Evolutionary conservation across 1,140 invertebrate species (phyloP).

Genomic region (Listronotus oregonensis): DNA sequence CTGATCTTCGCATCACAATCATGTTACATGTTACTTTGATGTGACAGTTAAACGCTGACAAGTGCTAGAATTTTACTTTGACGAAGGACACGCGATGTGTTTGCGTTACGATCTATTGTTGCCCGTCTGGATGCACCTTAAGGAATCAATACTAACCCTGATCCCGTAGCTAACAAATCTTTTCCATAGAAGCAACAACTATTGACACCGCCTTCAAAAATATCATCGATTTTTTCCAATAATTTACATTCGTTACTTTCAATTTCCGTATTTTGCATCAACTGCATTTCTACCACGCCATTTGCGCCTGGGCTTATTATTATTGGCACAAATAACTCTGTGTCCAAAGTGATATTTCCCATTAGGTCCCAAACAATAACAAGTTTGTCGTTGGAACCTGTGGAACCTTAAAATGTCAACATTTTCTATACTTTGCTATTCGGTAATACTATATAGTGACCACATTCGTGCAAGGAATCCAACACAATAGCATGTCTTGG

Average conservation of each 20-base stretch:
- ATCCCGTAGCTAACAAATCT: slow-evolving; percentile 61
- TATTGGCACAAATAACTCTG: slow-evolving; percentile 54
- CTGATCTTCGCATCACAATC: no score
- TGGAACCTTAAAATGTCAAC: slow-evolving; percentile 50
- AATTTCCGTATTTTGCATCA: slow-evolving; percentile 56
- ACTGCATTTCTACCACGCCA: slow-evolving; percentile 53
- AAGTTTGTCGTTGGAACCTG: slow-evolving; percentile 74
- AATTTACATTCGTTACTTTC: slow-evolving; percentile 57
- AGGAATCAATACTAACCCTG: slow-evolving; percentile 56
- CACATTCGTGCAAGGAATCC: slow-evolving; percentile 3
- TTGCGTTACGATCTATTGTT: no score
- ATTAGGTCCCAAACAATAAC: slow-evolving; percentile 70
- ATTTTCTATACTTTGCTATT: slow-evolving; percentile 8
- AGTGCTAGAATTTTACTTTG: no score
- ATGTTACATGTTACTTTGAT: no score
- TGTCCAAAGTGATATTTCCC: slow-evolving; percentile 58
- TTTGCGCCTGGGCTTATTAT: slow-evolving; percentile 25
- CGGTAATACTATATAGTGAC: background rate
- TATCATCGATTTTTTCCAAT: slow-evolving; percentile 60
- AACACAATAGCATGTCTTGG: no score
- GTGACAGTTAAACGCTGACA: no score
- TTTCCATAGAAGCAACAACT: slow-evolving; percentile 61
- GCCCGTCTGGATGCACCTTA: no score
- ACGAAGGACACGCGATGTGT: no score
- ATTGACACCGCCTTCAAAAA: slow-evolving; percentile 63